Base-by-base conservation (phyloP, 2,113 vertebrate genomes). In the Craseonycteris thonglongyai region DNA sequence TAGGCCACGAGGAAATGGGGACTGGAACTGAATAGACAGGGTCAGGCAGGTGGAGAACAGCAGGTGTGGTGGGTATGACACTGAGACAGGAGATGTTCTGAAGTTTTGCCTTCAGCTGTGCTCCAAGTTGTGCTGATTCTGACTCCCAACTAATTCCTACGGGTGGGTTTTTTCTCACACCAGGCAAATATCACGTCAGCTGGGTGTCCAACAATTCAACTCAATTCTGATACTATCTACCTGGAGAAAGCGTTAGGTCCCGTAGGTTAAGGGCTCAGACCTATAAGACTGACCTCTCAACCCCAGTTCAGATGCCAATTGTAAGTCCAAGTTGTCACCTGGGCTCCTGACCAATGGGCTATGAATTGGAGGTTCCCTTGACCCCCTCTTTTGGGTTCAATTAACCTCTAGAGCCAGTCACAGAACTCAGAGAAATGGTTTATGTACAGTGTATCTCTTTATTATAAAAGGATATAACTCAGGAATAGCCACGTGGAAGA, bases 1-100 rank as follows among this genome's bases (percentile, higher is more conserved):
- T n/a, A 24, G 69, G 9, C 40, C 65, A 0, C 42, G 69, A 63
- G 12, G 40, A 47, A 8, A 33, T 56, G 2, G n/a, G 49, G 24
- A 30, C 12, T 1, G 19, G 28, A 19, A 16, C 54, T 33, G 18
- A 30, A 30, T 1, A 21, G 59, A 16, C 2, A 19, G 15, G 4
- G 16, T 47, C 18, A 4, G 45, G 38, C 28, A 42, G 72, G 65
- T 9, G 18, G 22, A 35, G 7, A 56, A 76, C 35, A 35, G 56
- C n/a, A n/a, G 40, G 4, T 16, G 2, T 7, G 8, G 5, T 2
- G 33, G 33, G 30, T 22, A 5, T 3, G 12, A 6, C 38, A 10
- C 10, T 8, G 38, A 81, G 38, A 24, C 35, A 51, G 40, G 58
- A 68, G 35, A 24, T 7, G 33, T 59, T 40, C 69, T 12, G 2